Percentiles rank a stretch among this genome's conserved stretches.
Conservation (phyloP, 2,797 vertebrate genomes). For the Sebastes steindachneri region DNA sequence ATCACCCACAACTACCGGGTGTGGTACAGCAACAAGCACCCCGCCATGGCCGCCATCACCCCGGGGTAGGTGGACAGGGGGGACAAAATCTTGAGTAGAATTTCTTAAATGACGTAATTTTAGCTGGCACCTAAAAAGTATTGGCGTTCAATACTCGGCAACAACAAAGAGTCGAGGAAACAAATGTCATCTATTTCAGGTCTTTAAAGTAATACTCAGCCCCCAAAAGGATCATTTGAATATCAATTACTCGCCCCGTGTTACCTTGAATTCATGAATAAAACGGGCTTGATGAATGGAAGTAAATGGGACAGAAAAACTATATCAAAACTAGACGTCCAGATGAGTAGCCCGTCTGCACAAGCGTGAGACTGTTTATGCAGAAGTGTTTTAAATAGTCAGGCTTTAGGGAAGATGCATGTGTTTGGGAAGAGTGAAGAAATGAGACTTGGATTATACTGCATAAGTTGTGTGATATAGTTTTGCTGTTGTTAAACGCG, state of each 20-base stretch:
- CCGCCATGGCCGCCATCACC: slow-evolving; percentile 89
- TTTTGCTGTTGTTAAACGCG: too few species aligned
- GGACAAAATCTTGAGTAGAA: neutral
- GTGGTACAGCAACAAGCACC: slow-evolving; percentile 95
- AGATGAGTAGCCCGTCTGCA: too few species aligned
- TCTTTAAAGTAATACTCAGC: neutral
- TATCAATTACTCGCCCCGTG: neutral
- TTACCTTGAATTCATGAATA: neutral
- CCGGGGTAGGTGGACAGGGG: slow-evolving; percentile 84
- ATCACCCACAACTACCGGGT: slow-evolving; percentile 95
- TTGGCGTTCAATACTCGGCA: neutral
- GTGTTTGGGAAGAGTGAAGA: neutral
- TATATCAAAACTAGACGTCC: too few species aligned
- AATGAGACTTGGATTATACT: too few species aligned
- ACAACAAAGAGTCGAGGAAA: neutral
- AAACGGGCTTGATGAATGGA: too few species aligned
- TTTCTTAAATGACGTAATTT: neutral
- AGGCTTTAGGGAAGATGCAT: neutral
- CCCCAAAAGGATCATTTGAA: neutral
- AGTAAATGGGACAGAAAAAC: too few species aligned
- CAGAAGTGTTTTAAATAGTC: neutral
- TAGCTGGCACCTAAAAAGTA: neutral
- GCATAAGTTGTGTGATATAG: too few species aligned
- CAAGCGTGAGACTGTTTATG: too few species aligned
- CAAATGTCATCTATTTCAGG: neutral